These are phyloP conservation scores for Gastracanthus pulcherrimus DNA, from an alignment of 2,888 invertebrate genomes.

Conservation along the genomic window DNA sequence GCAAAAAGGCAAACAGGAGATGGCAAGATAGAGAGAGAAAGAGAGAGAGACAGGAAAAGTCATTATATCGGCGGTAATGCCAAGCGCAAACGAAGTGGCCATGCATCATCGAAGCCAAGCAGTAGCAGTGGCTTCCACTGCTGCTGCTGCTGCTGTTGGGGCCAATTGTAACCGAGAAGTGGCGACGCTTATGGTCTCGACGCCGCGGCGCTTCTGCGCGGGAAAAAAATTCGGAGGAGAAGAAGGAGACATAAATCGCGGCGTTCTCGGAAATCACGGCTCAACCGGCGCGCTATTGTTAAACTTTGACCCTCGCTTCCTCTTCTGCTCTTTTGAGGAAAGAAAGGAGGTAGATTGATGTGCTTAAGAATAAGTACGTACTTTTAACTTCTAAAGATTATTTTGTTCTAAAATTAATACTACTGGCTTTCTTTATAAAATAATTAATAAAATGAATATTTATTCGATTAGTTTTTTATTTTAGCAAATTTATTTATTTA, in stretches of 20 bases:
- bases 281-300: background rate
- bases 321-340: background rate
- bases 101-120: background rate
- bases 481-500: no score
- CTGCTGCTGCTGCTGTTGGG: background rate
- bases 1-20: background rate
- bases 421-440: background rate
- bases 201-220: no score
- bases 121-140: background rate
- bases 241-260: background rate
- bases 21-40: background rate
- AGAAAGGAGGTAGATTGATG: background rate
- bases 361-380: background rate
- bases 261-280: background rate
- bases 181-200: background rate
- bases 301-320: background rate
- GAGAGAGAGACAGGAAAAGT: no score
- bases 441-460: background rate
- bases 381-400: background rate
- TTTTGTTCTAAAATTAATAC: background rate
- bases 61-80: background rate
- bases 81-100: slow-evolving; percentile 3
- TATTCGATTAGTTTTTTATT: no score
- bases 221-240: background rate
- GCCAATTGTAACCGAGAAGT: slow-evolving; percentile 12